A percentile compares a stretch with the other conserved stretches of the same genome.
phyloP scores from a whole-genome alignment of 2,797 vertebrate species.

The Tympanoctomys barrerae region DNA sequence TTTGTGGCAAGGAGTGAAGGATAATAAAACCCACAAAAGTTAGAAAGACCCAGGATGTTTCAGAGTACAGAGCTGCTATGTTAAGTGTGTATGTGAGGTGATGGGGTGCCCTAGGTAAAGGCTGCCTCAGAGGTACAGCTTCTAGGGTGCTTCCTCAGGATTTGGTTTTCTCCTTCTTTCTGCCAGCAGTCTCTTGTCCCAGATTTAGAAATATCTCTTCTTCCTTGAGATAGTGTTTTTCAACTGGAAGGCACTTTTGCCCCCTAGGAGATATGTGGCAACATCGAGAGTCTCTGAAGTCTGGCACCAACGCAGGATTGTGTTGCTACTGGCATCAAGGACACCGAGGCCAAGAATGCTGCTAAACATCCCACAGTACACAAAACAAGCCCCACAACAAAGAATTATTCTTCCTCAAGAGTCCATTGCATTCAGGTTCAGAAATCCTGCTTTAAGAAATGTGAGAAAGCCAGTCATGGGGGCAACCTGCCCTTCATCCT shows the following conservation, averaged over 20 bases:
- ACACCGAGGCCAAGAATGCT: not conserved
- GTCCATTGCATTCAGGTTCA: not conserved
- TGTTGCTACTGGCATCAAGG: not conserved
- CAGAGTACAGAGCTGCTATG: not conserved
- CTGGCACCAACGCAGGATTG: not conserved
- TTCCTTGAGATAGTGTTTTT: slow-evolving; percentile 7
- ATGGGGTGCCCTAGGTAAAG: too few species aligned
- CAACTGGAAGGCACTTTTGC: not conserved
- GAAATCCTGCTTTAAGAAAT: not conserved
- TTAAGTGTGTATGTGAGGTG: not conserved
- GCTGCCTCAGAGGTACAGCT: not conserved
- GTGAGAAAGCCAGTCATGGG: not conserved
- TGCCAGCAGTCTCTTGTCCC: not conserved
- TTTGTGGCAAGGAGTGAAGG: slow-evolving; percentile 10
- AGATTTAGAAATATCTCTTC: slow-evolving; percentile 60
- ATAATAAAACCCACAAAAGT: not conserved
- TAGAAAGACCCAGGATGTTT: not conserved
- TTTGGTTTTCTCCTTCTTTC: not conserved
- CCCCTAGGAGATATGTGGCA: not conserved
- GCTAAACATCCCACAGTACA: accelerated
- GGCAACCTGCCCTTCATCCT: not conserved
- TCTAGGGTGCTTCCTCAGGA: not conserved
- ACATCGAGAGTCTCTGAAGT: not conserved
- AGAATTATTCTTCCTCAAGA: not conserved
- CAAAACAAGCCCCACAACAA: not conserved